phyloP scores from a whole-genome alignment of 2,888 invertebrate genomes.

The Oxytorus armatus region DNA sequence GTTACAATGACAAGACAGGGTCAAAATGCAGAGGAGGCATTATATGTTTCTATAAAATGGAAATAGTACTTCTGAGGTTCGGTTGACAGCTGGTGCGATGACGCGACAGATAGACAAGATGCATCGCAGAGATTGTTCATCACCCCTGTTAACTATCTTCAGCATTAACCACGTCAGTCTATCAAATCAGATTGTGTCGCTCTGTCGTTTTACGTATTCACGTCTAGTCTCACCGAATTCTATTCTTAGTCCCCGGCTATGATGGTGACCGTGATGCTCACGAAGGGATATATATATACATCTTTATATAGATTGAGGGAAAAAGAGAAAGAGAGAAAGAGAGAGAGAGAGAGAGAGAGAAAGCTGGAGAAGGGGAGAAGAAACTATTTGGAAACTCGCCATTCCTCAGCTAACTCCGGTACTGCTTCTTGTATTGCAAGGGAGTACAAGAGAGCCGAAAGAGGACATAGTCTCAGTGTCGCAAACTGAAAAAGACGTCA shows the following conservation, averaged over 20 bases:
- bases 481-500: slow-evolving; percentile 62
- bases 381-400: slow-evolving; percentile 71
- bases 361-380: slow-evolving; percentile 19
- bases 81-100: slow-evolving; percentile 74
- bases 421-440: slow-evolving; percentile 22
- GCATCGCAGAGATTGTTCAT: slow-evolving; percentile 55
- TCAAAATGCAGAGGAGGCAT: slow-evolving; percentile 54
- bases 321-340: slow-evolving; percentile 1
- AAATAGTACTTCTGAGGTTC: slow-evolving; percentile 66
- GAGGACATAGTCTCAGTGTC: slow-evolving; percentile 33
- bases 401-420: slow-evolving; percentile 55
- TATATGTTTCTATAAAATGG: slow-evolving; percentile 78
- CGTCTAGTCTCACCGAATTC: slow-evolving; percentile 58
- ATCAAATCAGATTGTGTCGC: slow-evolving; percentile 42
- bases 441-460: slow-evolving; percentile 30
- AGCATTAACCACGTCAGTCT: slow-evolving; percentile 21
- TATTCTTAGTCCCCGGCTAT: slow-evolving; percentile 59
- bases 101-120: slow-evolving; percentile 30
- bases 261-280: slow-evolving; percentile 35
- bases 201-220: slow-evolving; percentile 35
- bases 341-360: slow-evolving; percentile 13
- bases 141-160: slow-evolving; percentile 44
- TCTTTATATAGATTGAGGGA: slow-evolving; percentile 3
- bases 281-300: slow-evolving; percentile 56
- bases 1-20: neutral